Percentiles rank a stretch among this genome's conserved stretches.
These are phyloP conservation scores for Hermaeophaga mercurialis DNA, from an alignment of 2,888 invertebrate species.

Conservation along the genomic window DNA sequence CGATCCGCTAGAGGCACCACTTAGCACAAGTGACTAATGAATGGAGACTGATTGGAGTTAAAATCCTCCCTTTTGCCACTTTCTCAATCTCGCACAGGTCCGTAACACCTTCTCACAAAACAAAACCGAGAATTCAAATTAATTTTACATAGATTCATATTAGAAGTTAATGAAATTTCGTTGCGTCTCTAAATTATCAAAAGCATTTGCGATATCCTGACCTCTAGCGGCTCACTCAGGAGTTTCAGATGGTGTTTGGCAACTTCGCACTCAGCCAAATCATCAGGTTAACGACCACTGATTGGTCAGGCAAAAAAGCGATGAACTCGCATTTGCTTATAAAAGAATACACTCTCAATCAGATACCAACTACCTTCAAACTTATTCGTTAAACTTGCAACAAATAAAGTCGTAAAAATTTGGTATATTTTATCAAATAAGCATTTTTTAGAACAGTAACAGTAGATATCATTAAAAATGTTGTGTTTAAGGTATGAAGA, in stretches of 20 bases:
- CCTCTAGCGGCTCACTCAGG: too few relatives aligned
- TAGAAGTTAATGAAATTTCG: neutral
- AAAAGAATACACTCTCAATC: neutral
- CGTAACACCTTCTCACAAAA: constrained; percentile 12
- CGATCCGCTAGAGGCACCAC: constrained; percentile 47
- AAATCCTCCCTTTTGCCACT: constrained; percentile 26
- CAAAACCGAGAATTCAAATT: neutral
- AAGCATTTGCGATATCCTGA: too few relatives aligned
- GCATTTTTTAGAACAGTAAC: too few relatives aligned
- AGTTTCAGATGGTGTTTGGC: too few relatives aligned
- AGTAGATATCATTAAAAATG: too few relatives aligned
- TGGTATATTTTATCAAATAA: neutral
- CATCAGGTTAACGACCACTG: too few relatives aligned
- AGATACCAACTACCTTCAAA: neutral
- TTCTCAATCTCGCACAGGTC: constrained; percentile 9
- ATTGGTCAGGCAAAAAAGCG: too few relatives aligned
- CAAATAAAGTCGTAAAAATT: neutral
- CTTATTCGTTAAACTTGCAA: neutral
- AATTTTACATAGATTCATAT: neutral
- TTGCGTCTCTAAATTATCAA: too few relatives aligned
- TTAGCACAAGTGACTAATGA: constrained; percentile 52
- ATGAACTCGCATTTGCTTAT: too few relatives aligned
- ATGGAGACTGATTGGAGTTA: constrained; percentile 49
- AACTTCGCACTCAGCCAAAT: too few relatives aligned
- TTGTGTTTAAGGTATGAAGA: neutral